These are phyloP conservation scores for Boulengeromyrus knoepffleri DNA, from an alignment of 2,113 vertebrate species.

Conservation along the genomic window DNA sequence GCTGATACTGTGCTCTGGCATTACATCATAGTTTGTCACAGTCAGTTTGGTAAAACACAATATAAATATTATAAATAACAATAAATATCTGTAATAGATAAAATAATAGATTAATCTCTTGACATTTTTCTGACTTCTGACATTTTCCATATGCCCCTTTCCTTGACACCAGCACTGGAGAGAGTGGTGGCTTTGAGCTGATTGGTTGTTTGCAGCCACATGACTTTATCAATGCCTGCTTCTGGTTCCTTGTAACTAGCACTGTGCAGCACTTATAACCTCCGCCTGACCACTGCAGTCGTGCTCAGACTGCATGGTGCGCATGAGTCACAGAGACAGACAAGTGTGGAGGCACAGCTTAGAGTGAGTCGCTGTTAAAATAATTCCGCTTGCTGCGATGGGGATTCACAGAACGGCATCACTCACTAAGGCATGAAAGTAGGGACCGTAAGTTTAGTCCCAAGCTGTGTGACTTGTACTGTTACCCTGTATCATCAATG, in stretches of 20 bases:
- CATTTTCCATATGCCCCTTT: not conserved
- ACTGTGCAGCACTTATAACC: not conserved
- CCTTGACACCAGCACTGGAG: not conserved
- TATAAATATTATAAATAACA: not conserved
- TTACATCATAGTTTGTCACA: not conserved
- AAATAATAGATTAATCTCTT: not conserved
- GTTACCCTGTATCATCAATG: not conserved
- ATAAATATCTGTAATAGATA: not conserved
- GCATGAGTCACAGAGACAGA: constrained; percentile 6
- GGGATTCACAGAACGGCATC: not conserved
- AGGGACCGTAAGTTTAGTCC: not conserved
- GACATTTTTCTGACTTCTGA: not conserved
- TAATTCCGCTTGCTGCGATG: not conserved
- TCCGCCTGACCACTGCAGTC: constrained; percentile 6
- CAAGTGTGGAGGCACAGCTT: not conserved
- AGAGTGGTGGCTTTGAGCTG: not conserved
- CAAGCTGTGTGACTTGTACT: not conserved
- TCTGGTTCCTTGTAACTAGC: constrained; percentile 14
- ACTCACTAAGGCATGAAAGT: not conserved
- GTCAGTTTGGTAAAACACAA: not conserved
- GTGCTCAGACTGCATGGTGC: not conserved
- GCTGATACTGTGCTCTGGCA: not conserved
- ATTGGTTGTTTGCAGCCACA: constrained; percentile 25
- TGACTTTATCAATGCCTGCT: constrained; percentile 16
- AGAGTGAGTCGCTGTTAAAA: constrained; percentile 3